Conservation (phyloP, 2,113 vertebrate species). For the Diphyllodes magnificus region DNA sequence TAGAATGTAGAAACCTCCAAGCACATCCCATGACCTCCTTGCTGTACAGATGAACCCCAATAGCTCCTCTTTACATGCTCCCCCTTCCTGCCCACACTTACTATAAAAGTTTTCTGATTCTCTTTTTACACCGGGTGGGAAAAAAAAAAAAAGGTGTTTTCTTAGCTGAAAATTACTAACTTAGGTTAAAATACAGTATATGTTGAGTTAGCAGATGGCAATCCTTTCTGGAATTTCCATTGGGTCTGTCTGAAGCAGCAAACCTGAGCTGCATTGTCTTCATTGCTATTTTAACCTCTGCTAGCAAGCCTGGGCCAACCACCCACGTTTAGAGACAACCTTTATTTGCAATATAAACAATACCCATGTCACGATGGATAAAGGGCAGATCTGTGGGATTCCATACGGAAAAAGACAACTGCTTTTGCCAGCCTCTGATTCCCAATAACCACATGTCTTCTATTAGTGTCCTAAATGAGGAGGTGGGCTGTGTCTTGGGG, state of each 20-base stretch:
- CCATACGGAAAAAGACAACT: neutral
- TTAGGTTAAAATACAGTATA: neutral
- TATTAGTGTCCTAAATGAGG: neutral
- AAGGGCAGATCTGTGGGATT: neutral
- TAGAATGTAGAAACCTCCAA: neutral
- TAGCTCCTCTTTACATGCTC: neutral
- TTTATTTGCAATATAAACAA: slow-evolving; percentile 39
- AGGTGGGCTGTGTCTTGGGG: neutral
- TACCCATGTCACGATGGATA: neutral
- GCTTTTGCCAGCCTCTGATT: neutral
- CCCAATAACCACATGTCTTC: neutral
- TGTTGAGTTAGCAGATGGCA: neutral
- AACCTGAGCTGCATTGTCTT: neutral
- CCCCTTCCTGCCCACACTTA: neutral
- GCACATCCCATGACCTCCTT: neutral
- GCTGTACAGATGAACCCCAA: neutral
- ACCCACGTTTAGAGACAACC: neutral
- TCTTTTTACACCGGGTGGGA: neutral
- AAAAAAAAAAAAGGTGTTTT: neutral
- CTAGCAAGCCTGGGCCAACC: neutral
- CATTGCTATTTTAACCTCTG: neutral
- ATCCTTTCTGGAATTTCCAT: neutral
- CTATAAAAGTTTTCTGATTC: neutral
- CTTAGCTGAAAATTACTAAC: neutral
- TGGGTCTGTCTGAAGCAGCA: neutral